Evolutionary conservation across 53 echinoderm and acorn worm species (phyloP).

Genomic region (Stichopus horrens): DNA sequence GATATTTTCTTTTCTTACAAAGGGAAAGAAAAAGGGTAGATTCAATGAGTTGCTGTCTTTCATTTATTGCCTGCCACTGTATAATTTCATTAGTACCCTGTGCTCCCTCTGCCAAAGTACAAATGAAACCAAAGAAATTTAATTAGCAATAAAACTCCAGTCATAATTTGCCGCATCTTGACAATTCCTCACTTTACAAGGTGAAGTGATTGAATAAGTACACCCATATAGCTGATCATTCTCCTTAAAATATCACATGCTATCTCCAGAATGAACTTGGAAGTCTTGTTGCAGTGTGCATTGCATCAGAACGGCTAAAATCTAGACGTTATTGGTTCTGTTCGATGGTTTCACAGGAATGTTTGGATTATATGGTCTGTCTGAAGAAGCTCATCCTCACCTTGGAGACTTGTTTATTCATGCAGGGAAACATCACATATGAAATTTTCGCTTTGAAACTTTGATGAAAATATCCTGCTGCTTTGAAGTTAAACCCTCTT

Average conservation of each 20-base stretch:
- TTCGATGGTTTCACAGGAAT: too few relatives aligned
- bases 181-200: conserved; percentile 3
- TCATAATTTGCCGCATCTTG: not conserved
- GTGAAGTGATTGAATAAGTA: not conserved
- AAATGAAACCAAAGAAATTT: conserved; percentile 37
- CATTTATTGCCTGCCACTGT: conserved; percentile 28
- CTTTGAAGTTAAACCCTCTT: too few relatives aligned
- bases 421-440: too few relatives aligned
- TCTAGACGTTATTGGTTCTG: too few relatives aligned
- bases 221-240: not conserved
- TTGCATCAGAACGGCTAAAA: too few relatives aligned
- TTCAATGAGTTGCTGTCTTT: conserved; percentile 17
- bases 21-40: not conserved
- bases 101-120: conserved; percentile 18
- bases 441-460: too few relatives aligned
- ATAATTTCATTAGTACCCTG: conserved; percentile 32
- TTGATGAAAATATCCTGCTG: too few relatives aligned
- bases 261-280: not conserved
- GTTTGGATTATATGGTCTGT: too few relatives aligned
- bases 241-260: not conserved
- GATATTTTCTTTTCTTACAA: too few relatives aligned
- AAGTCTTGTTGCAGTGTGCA: too few relatives aligned
- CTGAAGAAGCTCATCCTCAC: too few relatives aligned
- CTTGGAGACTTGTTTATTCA: too few relatives aligned
- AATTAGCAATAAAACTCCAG: conserved; percentile 20